Evolutionary conservation across 2,113 vertebrate genomes (phyloP).

Genomic region (Phaethon lepturus): DNA sequence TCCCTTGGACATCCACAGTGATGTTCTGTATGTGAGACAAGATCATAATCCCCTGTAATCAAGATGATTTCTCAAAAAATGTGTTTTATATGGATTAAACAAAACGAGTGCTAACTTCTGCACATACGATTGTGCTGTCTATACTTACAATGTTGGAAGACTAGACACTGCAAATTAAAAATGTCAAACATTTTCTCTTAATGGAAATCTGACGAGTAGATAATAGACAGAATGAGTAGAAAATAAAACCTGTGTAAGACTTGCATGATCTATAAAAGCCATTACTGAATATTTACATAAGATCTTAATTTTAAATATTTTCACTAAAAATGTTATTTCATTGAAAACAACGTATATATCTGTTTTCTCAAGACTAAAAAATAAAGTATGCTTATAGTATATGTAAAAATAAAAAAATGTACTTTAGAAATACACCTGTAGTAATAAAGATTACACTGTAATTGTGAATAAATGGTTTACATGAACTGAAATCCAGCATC

Average conservation of each 20-base stretch:
- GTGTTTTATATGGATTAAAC: background rate
- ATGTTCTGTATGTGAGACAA: background rate
- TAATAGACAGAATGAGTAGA: background rate
- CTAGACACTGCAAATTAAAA: background rate
- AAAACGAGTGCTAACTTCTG: background rate
- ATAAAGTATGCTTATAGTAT: background rate
- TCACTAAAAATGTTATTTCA: background rate
- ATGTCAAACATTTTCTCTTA: background rate
- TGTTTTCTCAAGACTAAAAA: background rate
- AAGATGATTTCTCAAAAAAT: conserved; percentile 27
- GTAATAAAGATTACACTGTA: background rate
- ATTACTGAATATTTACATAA: background rate
- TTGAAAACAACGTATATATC: background rate
- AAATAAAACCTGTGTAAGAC: background rate
- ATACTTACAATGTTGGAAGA: background rate
- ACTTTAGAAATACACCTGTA: background rate
- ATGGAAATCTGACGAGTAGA: background rate
- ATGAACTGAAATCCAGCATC: background rate
- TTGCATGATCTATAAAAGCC: background rate
- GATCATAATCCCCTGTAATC: background rate
- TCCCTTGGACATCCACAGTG: conserved; percentile 10
- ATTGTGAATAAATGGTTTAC: background rate
- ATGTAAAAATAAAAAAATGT: background rate
- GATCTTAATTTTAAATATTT: background rate
- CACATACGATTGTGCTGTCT: background rate